Conservation (phyloP, 2,797 vertebrate genomes). For the Ctenochaetus hawaiiensis region DNA sequence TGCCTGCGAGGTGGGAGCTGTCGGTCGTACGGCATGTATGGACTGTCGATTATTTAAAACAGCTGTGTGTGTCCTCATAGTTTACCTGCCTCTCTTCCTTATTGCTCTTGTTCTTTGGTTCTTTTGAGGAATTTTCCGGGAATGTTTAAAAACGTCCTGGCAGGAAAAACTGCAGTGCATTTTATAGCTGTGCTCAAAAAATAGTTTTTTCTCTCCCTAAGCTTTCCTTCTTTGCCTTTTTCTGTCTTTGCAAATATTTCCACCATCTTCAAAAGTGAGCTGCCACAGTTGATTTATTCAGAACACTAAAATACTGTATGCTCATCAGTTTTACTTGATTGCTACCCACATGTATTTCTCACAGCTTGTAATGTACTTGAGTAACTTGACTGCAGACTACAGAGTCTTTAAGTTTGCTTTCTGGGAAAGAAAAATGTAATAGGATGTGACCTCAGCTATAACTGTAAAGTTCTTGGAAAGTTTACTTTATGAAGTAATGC, state of each 20-base stretch:
- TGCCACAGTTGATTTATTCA: slow-evolving; percentile 8
- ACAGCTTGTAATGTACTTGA: slow-evolving; percentile 54
- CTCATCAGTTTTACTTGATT: slow-evolving; percentile 31
- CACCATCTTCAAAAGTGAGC: not conserved
- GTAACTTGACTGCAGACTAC: slow-evolving; percentile 29
- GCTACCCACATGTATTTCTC: slow-evolving; percentile 17
- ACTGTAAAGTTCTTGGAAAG: slow-evolving; percentile 51
- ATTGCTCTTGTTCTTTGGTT: not conserved
- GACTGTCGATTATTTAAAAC: slow-evolving; percentile 15
- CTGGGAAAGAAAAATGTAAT: slow-evolving; percentile 28
- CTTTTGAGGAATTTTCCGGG: slow-evolving; percentile 16
- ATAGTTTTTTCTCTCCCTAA: not conserved
- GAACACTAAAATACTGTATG: slow-evolving; percentile 7
- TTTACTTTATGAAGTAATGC: slow-evolving; percentile 59
- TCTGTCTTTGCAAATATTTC: slow-evolving; percentile 9
- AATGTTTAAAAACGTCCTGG: slow-evolving; percentile 6
- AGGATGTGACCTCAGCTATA: slow-evolving; percentile 51
- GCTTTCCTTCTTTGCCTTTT: not conserved
- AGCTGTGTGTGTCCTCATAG: slow-evolving; percentile 21
- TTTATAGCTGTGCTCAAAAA: not conserved
- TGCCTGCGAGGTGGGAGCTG: slow-evolving; percentile 8
- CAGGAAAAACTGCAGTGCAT: not conserved
- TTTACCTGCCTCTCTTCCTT: not conserved
- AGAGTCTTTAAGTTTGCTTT: slow-evolving; percentile 48
- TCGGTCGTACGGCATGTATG: slow-evolving; percentile 10